A percentile compares a stretch with the other conserved stretches of the same genome.
phyloP scores from a whole-genome alignment of 2,113 vertebrate species.

The Petaurus breviceps region DNA sequence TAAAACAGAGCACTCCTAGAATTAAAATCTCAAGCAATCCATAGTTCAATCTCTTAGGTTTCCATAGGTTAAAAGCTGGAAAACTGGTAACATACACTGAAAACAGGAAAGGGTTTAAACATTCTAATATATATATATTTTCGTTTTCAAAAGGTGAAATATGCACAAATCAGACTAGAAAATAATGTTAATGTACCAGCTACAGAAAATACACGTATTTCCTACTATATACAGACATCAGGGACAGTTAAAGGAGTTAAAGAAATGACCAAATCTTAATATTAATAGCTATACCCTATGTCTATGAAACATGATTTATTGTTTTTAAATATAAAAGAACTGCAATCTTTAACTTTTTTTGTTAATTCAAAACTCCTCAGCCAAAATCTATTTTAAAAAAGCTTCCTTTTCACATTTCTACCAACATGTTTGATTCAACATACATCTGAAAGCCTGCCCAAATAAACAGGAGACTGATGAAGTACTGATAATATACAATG shows the following conservation, averaged over 20 bases:
- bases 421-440: background rate
- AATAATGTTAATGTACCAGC: background rate
- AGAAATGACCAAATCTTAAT: background rate
- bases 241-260: background rate
- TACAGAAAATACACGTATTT: background rate
- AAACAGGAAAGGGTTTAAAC: background rate
- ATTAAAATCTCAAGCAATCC: background rate
- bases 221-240: background rate
- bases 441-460: background rate
- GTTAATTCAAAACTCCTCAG: constrained; percentile 1
- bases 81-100: background rate
- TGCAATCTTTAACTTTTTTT: background rate
- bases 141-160: background rate
- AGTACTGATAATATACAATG: constrained; percentile 41
- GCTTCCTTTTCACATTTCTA: background rate
- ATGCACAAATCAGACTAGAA: background rate
- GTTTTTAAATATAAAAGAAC: constrained; percentile 40
- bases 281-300: background rate
- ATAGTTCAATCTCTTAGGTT: background rate
- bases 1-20: background rate
- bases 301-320: constrained; percentile 3
- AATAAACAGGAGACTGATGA: constrained; percentile 45
- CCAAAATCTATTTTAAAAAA: constrained; percentile 12
- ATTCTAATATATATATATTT: background rate
- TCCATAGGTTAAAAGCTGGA: constrained; percentile 10